A percentile compares a stretch with the other conserved stretches of the same genome.
These are phyloP conservation scores for Lasioglossum villosulum DNA, from an alignment of 2,888 invertebrate genomes.

Conservation along the genomic window DNA sequence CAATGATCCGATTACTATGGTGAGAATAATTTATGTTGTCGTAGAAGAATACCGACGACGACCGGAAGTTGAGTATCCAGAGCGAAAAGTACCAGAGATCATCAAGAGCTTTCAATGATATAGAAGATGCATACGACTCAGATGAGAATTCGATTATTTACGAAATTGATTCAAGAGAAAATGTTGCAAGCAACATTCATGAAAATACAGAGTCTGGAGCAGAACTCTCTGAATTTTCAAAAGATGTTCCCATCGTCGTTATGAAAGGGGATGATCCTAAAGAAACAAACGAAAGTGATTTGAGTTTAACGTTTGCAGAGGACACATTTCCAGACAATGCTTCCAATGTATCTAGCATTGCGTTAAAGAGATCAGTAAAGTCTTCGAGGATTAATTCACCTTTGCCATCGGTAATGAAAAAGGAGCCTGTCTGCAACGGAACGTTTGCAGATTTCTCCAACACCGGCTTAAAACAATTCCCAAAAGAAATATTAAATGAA, in stretches of 20 bases:
- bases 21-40: background rate
- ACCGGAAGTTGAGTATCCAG: background rate
- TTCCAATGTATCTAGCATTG: conserved; percentile 64
- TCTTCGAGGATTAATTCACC: conserved; percentile 15
- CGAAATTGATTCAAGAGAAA: conserved; percentile 41
- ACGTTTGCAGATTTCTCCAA: conserved; percentile 72
- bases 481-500: conserved; percentile 66
- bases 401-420: conserved; percentile 54
- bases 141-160: conserved; percentile 17
- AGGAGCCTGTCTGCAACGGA: conserved; percentile 65
- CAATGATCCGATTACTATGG: background rate
- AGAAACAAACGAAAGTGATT: conserved; percentile 46
- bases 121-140: background rate
- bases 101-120: conserved; percentile 22
- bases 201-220: background rate
- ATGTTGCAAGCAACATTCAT: conserved; percentile 15
- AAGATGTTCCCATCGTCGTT: background rate
- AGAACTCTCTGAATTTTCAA: background rate
- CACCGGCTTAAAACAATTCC: conserved; percentile 66
- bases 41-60: conserved; percentile 26
- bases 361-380: conserved; percentile 53
- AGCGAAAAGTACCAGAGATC: conserved; percentile 26
- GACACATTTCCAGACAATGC: conserved; percentile 61
- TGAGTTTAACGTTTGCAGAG: conserved; percentile 50
- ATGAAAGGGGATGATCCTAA: background rate